phyloP scores from a whole-genome alignment of 2,888 invertebrate genomes.

The Biston stratarius region DNA sequence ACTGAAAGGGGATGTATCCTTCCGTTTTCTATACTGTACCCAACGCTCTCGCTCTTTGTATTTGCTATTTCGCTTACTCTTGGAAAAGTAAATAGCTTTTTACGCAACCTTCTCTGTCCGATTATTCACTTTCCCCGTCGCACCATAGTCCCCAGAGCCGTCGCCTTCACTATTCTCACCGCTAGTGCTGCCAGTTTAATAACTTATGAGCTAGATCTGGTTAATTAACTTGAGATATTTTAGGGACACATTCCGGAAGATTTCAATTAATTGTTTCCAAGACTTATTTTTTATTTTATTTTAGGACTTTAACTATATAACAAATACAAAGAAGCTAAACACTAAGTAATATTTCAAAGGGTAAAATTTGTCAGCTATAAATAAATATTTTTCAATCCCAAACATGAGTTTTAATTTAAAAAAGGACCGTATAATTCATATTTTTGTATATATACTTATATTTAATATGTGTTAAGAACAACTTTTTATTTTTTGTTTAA shows the following conservation, averaged over 20 bases:
- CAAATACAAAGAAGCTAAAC: no score
- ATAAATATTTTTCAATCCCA: no score
- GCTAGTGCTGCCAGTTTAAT: neutral
- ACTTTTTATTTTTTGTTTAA: no score
- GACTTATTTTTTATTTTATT: neutral
- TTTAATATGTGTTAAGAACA: no score
- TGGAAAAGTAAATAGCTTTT: conserved; percentile 49
- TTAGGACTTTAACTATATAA: no score
- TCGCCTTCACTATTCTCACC: conserved; percentile 40
- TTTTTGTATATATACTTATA: no score
- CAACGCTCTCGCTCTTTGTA: conserved; percentile 11
- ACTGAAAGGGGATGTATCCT: conserved; percentile 65
- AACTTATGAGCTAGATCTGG: neutral
- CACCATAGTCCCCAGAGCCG: conserved; percentile 13
- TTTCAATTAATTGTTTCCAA: neutral
- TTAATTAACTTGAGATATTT: neutral
- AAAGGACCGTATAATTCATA: no score
- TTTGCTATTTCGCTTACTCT: conserved; percentile 63
- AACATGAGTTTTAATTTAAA: no score
- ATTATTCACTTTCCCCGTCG: conserved; percentile 43
- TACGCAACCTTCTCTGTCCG: conserved; percentile 65
- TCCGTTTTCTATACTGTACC: conserved; percentile 56
- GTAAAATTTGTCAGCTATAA: no score
- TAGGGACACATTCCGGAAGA: neutral
- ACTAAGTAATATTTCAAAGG: no score